These are phyloP conservation scores for Hyla sarda DNA, from an alignment of 2,113 vertebrate genomes.

Conservation along the genomic window DNA sequence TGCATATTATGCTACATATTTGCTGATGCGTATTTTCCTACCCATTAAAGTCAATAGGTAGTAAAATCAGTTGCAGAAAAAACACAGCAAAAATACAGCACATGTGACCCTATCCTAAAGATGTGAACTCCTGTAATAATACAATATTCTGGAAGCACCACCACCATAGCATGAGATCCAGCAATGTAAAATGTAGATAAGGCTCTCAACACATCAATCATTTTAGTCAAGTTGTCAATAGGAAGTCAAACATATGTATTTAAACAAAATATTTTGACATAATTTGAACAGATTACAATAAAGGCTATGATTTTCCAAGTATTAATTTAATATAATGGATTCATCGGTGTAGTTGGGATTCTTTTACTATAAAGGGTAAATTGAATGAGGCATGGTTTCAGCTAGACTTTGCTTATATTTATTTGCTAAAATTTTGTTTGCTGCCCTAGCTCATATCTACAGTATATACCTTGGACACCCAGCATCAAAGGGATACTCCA, in stretches of 20 bases:
- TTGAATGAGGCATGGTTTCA: too few species aligned
- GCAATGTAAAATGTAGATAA: background rate
- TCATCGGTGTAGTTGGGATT: background rate
- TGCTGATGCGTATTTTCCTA: too few species aligned
- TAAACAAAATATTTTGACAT: conserved; percentile 5
- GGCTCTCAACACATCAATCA: background rate
- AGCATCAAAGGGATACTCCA: too few species aligned
- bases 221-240: background rate
- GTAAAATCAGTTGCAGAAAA: too few species aligned
- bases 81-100: too few species aligned
- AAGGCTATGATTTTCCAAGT: background rate
- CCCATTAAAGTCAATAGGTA: too few species aligned
- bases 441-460: too few species aligned
- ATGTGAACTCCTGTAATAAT: background rate
- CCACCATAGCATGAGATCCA: background rate
- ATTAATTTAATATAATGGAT: background rate
- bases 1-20: too few species aligned
- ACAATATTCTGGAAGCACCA: background rate
- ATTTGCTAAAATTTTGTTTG: too few species aligned
- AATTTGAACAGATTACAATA: background rate
- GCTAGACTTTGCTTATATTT: background rate
- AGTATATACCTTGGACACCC: too few species aligned
- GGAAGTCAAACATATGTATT: background rate
- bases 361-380: background rate
- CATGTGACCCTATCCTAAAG: too few species aligned